Percentiles rank a stretch among this genome's conserved stretches.
Evolutionary conservation across 1,140 invertebrate species (phyloP).

Genomic region (Hestina assimilis): DNA sequence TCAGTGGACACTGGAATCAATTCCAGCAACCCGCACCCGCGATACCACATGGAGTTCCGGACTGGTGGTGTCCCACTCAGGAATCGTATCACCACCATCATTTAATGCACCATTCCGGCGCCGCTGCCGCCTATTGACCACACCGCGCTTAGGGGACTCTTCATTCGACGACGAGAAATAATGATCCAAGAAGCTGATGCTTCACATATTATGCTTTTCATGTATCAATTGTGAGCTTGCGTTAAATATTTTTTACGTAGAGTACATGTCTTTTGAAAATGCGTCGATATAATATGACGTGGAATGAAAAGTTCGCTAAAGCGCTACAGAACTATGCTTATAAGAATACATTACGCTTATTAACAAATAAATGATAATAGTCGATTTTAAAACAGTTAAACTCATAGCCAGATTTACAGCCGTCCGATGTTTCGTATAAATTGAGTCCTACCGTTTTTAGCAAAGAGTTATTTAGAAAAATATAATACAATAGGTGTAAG

Average conservation of each 20-base stretch:
- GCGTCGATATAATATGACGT: constrained; percentile 41
- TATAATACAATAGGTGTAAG: constrained; percentile 28
- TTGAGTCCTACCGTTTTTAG: constrained; percentile 40
- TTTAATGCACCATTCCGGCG: constrained; percentile 72
- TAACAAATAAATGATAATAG: constrained; percentile 41
- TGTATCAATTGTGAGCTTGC: constrained; percentile 21
- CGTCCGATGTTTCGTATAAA: constrained; percentile 55
- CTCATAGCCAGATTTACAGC: constrained; percentile 34
- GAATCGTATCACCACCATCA: constrained; percentile 72
- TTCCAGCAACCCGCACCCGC: constrained; percentile 68
- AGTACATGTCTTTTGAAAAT: background rate
- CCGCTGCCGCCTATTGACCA: constrained; percentile 75
- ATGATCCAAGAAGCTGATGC: constrained; percentile 7
- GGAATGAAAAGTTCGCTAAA: constrained; percentile 74
- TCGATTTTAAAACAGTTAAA: constrained; percentile 21
- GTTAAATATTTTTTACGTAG: constrained; percentile 1
- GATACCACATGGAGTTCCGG: constrained; percentile 63
- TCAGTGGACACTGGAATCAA: constrained; percentile 65
- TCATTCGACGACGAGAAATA: constrained; percentile 54
- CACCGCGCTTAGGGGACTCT: constrained; percentile 76
- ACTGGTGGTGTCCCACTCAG: constrained; percentile 76
- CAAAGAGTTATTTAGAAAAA: constrained; percentile 37
- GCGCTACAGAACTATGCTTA: constrained; percentile 45
- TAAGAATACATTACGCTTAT: constrained; percentile 63
- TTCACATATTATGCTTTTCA: constrained; percentile 4